phyloP scores from a whole-genome alignment of 2,888 invertebrate species.

The Cryptophagus acutangulus region DNA sequence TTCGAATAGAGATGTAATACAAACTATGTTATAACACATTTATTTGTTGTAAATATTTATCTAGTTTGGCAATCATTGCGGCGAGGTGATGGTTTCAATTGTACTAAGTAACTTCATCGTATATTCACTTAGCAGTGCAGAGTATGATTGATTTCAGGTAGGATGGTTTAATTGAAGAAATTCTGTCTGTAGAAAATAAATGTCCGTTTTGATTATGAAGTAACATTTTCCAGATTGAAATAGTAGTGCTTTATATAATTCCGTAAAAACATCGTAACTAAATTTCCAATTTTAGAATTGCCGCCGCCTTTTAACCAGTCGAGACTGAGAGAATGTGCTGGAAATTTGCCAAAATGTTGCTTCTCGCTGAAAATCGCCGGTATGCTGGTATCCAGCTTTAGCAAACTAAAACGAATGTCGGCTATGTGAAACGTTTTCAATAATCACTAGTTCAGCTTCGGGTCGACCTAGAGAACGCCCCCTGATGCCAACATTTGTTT shows the following conservation, averaged over 20 bases:
- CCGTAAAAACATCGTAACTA: constrained; percentile 34
- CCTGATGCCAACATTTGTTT: constrained; percentile 34
- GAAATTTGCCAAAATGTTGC: constrained; percentile 35
- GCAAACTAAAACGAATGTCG: constrained; percentile 40
- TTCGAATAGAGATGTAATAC: constrained; percentile 8
- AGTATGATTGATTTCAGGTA: no score
- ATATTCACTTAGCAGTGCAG: no score
- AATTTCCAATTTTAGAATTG: constrained; percentile 38
- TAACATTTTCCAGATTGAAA: constrained; percentile 21
- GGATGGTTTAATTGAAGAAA: no score
- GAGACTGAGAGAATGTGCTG: constrained; percentile 32
- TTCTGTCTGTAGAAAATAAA: no score
- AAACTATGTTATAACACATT: constrained; percentile 7
- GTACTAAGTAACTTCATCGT: no score
- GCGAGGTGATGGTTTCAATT: no score
- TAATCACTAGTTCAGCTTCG: constrained; percentile 34
- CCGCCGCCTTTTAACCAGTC: constrained; percentile 34
- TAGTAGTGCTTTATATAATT: constrained; percentile 22
- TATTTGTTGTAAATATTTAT: constrained; percentile 4
- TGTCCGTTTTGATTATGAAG: constrained; percentile 10
- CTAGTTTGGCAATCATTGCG: background rate
- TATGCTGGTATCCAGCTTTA: constrained; percentile 17
- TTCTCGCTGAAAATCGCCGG: constrained; percentile 31
- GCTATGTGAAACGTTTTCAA: constrained; percentile 38
- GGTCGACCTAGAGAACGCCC: constrained; percentile 28